phyloP scores from a whole-genome alignment of 2,113 vertebrate species.

The Upupa epops region DNA sequence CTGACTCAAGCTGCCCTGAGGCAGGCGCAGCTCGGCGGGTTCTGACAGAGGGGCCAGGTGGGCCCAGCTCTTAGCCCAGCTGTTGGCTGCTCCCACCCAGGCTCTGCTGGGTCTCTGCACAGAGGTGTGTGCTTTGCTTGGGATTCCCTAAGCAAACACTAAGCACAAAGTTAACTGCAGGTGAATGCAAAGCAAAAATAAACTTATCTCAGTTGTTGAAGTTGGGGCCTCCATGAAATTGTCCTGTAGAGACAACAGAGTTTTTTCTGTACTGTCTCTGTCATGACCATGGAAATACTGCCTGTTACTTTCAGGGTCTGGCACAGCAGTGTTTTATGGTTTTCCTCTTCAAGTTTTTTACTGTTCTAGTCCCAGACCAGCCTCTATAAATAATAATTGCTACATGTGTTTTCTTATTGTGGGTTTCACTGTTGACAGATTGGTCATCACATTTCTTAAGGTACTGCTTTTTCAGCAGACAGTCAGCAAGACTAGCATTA shows the following conservation, averaged over 20 bases:
- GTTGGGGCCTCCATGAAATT: no score
- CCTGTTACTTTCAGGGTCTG: neutral
- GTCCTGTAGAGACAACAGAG: no score
- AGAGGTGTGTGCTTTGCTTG: neutral
- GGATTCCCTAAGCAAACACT: fast-evolving
- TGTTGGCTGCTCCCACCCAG: fast-evolving
- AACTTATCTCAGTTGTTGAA: neutral
- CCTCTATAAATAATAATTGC: neutral
- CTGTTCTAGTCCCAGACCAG: neutral
- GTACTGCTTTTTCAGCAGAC: neutral
- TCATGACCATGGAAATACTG: neutral
- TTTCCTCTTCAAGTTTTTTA: neutral
- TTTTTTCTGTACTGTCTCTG: neutral
- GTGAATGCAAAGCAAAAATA: neutral
- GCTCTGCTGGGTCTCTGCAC: neutral
- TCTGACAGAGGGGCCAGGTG: neutral
- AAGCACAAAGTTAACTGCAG: neutral
- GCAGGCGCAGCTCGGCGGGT: neutral
- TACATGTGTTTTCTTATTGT: neutral
- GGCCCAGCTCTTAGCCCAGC: fast-evolving
- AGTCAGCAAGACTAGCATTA: neutral
- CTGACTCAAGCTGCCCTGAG: fast-evolving
- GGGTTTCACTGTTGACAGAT: neutral
- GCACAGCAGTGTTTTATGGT: neutral
- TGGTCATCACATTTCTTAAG: neutral